Evolutionary conservation across 2,113 vertebrate genomes (phyloP).

Genomic region (Maccullochella peelii): DNA sequence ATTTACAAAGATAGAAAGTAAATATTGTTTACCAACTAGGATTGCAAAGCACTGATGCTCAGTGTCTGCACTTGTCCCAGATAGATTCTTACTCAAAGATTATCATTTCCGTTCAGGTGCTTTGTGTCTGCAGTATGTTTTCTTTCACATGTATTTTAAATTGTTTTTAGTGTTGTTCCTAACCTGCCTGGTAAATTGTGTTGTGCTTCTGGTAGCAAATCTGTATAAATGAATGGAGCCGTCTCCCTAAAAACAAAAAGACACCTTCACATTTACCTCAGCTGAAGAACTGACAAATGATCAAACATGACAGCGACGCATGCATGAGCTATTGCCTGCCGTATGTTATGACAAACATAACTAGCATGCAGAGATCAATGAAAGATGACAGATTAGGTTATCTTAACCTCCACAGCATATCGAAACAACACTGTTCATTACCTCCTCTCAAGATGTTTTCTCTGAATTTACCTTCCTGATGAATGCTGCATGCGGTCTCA

Average conservation of each 20-base stretch:
- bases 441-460: conserved; percentile 59
- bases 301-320: conserved; percentile 69
- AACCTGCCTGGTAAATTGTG: conserved; percentile 9
- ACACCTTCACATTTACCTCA: conserved; percentile 45
- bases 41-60: neutral
- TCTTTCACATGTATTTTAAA: conserved; percentile 1
- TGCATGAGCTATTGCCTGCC: conserved; percentile 58
- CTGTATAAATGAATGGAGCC: conserved; percentile 45
- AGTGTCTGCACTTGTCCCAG: neutral
- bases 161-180: conserved; percentile 15
- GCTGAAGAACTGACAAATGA: conserved; percentile 56
- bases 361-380: conserved; percentile 64
- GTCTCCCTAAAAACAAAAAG: conserved; percentile 34
- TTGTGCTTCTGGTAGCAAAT: conserved; percentile 30
- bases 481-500: conserved; percentile 26
- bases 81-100: neutral
- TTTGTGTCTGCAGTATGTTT: neutral
- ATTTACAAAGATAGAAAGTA: neutral
- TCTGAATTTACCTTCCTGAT: conserved; percentile 53
- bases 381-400: conserved; percentile 75
- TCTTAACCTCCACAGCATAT: conserved; percentile 63
- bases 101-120: neutral
- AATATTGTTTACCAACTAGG: neutral
- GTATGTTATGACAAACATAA: conserved; percentile 68
- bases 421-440: conserved; percentile 65